These are phyloP conservation scores for Drosophila maculinotata DNA, from an alignment of 2,888 invertebrate species.

Conservation along the genomic window DNA sequence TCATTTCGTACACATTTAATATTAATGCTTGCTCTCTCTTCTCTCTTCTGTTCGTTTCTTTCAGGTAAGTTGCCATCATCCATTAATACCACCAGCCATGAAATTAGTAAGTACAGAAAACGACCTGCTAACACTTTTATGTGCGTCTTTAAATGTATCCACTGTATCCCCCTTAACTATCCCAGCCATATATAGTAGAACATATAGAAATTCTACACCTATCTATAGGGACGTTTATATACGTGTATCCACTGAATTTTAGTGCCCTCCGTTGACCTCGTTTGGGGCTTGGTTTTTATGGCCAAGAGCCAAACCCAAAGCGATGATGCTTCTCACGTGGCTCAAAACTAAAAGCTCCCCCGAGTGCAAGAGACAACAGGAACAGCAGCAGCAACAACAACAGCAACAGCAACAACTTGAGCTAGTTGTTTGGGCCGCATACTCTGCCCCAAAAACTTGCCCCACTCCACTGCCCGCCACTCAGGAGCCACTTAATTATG, in stretches of 20 bases:
- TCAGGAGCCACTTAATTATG: conserved; percentile 75
- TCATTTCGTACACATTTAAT: conserved; percentile 45
- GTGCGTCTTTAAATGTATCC: conserved; percentile 70
- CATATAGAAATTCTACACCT: conserved; percentile 20
- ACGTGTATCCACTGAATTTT: conserved; percentile 64
- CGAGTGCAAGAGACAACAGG: conserved; percentile 63
- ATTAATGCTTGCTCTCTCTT: conserved; percentile 41
- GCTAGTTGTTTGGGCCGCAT: conserved; percentile 22
- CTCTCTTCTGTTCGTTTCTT: conserved; percentile 49
- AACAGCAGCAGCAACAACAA: no score
- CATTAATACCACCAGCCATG: conserved; percentile 75
- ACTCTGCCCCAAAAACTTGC: background rate
- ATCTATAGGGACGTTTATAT: conserved; percentile 6
- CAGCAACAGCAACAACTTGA: conserved; percentile 29
- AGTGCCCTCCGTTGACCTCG: conserved; percentile 77
- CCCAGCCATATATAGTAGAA: conserved; percentile 4
- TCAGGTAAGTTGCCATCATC: conserved; percentile 76
- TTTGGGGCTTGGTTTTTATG: conserved; percentile 78
- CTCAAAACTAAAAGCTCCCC: conserved; percentile 79
- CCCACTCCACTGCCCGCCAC: conserved; percentile 4
- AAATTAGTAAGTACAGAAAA: conserved; percentile 81
- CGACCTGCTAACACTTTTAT: conserved; percentile 78
- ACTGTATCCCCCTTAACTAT: conserved; percentile 11
- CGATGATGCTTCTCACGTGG: conserved; percentile 79
- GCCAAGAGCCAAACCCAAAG: conserved; percentile 59